Base-by-base conservation (phyloP, 2,113 vertebrate species). In the Ibidorhyncha struthersii region DNA sequence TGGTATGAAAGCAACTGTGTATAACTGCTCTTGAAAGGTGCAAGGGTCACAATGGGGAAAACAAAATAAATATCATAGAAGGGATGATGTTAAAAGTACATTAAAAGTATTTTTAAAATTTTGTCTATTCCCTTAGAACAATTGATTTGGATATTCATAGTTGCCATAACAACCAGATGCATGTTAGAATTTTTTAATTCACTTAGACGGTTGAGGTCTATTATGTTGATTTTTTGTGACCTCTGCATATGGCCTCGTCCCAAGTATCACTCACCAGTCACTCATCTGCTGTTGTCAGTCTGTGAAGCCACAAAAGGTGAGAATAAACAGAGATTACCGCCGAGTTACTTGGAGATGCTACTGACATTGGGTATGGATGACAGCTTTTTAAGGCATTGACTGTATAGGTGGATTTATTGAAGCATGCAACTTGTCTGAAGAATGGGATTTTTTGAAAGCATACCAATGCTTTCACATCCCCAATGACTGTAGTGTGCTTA, bases 151-250 rank as follows among this genome's bases (percentile, higher is more conserved):
- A 80, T 76, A 65, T 10, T 93, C 32, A 55, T 26, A 4, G 62
- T 95, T 97, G 52, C 86, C 80, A 85, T 91, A 84, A 93, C 72
- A 96, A 97, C 86, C 25, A 89, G 86, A 89, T 86, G 86, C 50
- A 73, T 65, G 20, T 82, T 40, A 72, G 61, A 82, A 67, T 11
- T 19, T 78, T 73, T 41, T 0, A 79, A 72, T 82, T 90, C 10
- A 8, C n/a, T 84, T 74, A 30, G 56, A n/a, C 16, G 61, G 36
- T 14, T 59, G 70, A 86, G 32, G 4, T 69, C 47, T 8, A 15
- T 47, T 30, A 29, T 4, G 8, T 45, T 93, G 19, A 32, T 27
- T 76, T 20, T 65, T 72, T 81, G 45, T 63, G n/a, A 67, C 25
- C 19, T 62, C 34, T 43, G 52, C 12, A 14, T 40, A 21, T 6